A percentile compares a stretch with the other conserved stretches of the same genome.
These are phyloP conservation scores for Fragum whitleyi DNA, from an alignment of 2,888 invertebrate genomes.

Conservation along the genomic window DNA sequence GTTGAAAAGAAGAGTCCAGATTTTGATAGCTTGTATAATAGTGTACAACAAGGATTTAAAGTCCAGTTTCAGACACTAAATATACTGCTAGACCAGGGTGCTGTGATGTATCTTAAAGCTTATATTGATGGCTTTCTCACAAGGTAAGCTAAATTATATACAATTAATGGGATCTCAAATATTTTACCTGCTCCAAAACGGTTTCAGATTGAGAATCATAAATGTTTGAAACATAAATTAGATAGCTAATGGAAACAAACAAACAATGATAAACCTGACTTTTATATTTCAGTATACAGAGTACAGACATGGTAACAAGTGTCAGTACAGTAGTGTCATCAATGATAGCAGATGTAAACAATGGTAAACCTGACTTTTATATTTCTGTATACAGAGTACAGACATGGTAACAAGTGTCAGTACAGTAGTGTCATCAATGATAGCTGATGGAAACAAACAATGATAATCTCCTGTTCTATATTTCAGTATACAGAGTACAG, in stretches of 20 bases:
- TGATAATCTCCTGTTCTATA: too few species aligned
- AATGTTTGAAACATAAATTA: too few species aligned
- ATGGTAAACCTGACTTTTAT: too few species aligned
- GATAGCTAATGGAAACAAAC: too few species aligned
- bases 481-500: too few species aligned
- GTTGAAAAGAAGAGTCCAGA: constrained; percentile 89
- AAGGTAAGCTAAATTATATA: constrained; percentile 73
- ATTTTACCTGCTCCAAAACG: too few species aligned
- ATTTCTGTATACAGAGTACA: constrained; percentile 62
- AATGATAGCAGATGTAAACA: constrained; percentile 61
- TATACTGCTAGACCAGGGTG: constrained; percentile 90
- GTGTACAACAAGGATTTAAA: constrained; percentile 92
- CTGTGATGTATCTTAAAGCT: constrained; percentile 90
- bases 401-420: constrained; percentile 78
- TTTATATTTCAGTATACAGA: constrained; percentile 63
- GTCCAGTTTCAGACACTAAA: constrained; percentile 89
- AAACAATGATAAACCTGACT: too few species aligned
- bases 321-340: constrained; percentile 73
- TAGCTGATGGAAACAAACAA: constrained; percentile 59
- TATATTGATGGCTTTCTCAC: constrained; percentile 89
- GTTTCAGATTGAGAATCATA: too few species aligned
- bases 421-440: constrained; percentile 69
- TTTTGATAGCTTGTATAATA: constrained; percentile 92
- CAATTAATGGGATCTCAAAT: too few species aligned
- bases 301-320: constrained; percentile 76